Evolutionary conservation across 2,888 invertebrate genomes (phyloP), one percentile per base, ranked within the genome.

Genomic region (Dasypogon diadema): DNA sequence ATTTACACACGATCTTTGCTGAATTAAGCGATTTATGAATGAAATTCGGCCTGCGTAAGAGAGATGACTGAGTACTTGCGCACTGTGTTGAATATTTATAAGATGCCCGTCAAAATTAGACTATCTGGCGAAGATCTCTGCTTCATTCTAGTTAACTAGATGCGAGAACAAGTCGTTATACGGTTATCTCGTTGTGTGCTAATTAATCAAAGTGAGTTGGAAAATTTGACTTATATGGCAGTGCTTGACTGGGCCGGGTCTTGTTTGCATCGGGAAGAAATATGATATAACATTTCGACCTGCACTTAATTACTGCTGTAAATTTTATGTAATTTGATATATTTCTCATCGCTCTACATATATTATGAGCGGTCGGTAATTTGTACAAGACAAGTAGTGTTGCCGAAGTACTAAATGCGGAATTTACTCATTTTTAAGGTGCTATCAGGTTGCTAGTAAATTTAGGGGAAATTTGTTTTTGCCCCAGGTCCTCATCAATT

Each of bases 41-140:
- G 70, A 70, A 70, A 26, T 70, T 70, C 54, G 70, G 70, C 22
- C 51, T 54, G 54, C 70, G 70, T 70, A 70, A 54, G 70, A 51
- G 34, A 46, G 26, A 54, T 54, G 34, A 37, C 51, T 54, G 70
- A 34, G 70, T 70, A 70, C 70, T 70, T 70, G 70, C 46, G 70
- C 37, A 30, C 70, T 54, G 70, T 34, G 70, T 70, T 70, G 70
- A 70, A 70, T 70, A 70, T 70, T 70, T 70, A 70, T 70, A 70
- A 70, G 70, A 70, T 54, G 30, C 70, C 54, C 70, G 54, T 54
- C 70, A 70, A 70, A 54, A 48, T 54, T n/a, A 22, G 16, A 24
- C 54, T 70, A 70, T 70, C 70, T 30, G 30, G 2, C 30, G 54
- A 30, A 54, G 54, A 70, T 70, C 70, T 70, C 34, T 65, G 54